Conservation (phyloP, 1,140 invertebrate genomes). For the Drosophila ercepeae region DNA sequence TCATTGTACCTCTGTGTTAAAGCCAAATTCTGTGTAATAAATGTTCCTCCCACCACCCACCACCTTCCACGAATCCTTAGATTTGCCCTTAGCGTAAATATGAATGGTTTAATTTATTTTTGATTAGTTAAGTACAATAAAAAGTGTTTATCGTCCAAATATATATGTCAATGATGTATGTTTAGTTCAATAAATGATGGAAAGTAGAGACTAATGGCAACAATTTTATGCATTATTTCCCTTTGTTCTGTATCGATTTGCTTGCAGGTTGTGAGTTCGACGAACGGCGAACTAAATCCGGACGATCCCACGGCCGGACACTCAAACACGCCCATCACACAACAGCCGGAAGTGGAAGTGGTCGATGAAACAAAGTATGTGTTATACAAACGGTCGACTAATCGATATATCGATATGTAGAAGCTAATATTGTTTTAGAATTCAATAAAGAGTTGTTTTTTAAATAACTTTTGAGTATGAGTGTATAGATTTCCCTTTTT, state of each 20-base stretch:
- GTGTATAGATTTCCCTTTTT: too few relatives aligned
- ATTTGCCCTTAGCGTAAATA: conserved; percentile 14
- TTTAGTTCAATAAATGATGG: conserved; percentile 55
- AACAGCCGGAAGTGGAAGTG: conserved; percentile 95
- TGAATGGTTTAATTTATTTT: conserved; percentile 50
- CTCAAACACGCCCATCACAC: conserved; percentile 97
- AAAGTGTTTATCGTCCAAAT: conserved; percentile 44
- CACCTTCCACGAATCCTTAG: conserved; percentile 12
- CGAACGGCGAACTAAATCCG: conserved; percentile 96
- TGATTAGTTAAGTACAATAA: conserved; percentile 57
- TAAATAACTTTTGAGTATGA: neutral
- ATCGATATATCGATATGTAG: conserved; percentile 38
- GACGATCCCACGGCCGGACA: conserved; percentile 98
- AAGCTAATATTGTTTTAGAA: neutral
- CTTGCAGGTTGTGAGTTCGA: conserved; percentile 97
- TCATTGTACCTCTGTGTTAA: conserved; percentile 22
- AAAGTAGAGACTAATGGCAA: conserved; percentile 3
- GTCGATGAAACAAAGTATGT: conserved; percentile 96
- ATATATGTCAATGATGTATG: conserved; percentile 43
- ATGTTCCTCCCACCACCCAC: conserved; percentile 8
- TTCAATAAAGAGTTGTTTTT: neutral
- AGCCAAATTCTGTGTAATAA: conserved; percentile 24
- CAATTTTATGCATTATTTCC: conserved; percentile 5
- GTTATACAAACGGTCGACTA: conserved; percentile 27
- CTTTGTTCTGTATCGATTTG: conserved; percentile 37